Evolutionary conservation across 2,888 invertebrate species (phyloP).

Genomic region (Dichetophora obliterata): DNA sequence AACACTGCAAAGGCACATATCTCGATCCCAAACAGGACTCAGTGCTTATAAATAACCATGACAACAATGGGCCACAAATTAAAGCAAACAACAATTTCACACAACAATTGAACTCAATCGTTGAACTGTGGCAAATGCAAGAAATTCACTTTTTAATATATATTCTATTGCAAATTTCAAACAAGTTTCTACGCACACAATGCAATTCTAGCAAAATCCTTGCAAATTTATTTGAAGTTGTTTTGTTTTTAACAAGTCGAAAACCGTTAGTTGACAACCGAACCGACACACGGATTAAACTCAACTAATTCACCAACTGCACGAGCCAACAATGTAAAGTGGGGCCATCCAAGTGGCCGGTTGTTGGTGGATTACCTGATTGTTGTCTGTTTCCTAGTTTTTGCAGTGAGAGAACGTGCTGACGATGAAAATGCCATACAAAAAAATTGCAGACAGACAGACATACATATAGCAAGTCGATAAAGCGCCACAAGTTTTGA

Average conservation of each 20-base stretch:
- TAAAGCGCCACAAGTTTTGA: neutral
- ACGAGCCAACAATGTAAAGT: conserved; percentile 25
- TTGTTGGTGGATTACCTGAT: conserved; percentile 16
- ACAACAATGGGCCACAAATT: neutral
- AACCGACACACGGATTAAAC: conserved; percentile 62
- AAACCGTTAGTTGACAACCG: conserved; percentile 52
- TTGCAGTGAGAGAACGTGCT: neutral
- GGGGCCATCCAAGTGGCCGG: neutral
- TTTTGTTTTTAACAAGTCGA: neutral
- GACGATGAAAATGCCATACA: neutral
- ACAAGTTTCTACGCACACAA: neutral
- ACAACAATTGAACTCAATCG: neutral
- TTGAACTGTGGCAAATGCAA: neutral
- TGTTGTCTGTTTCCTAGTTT: conserved; percentile 35
- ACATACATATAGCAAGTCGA: neutral
- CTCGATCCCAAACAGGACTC: neutral
- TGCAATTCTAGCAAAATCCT: conserved; percentile 6
- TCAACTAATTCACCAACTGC: conserved; percentile 57
- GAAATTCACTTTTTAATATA: conserved; percentile 30
- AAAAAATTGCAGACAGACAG: neutral
- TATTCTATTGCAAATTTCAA: neutral
- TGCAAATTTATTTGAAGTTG: neutral
- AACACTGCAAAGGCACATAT: neutral
- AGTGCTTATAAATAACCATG: neutral
- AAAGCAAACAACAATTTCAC: conserved; percentile 7